Evolutionary conservation across 2,888 invertebrate species (phyloP), one percentile per base, ranked within the genome.

Genomic region (Steinernema scapterisci): DNA sequence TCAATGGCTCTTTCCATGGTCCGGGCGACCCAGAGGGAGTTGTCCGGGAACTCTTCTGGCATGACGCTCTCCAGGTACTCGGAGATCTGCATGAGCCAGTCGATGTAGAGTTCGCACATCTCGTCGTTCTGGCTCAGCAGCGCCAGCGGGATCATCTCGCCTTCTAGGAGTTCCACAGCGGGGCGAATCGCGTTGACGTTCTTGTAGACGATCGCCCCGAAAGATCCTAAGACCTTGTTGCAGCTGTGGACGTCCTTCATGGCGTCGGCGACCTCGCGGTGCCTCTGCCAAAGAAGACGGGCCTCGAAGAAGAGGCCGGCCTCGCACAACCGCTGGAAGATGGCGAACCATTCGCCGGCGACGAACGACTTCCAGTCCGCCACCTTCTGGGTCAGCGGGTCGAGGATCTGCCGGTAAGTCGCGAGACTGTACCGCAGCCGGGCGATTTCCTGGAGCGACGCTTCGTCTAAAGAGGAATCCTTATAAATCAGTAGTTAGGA

Each of bases 1-100:
- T 25, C 25, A 13, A 54, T 54, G 13, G 54, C 54, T 23, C 54
- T 2, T 11, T 19, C 13, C 54, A 54, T 19, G 13, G 54, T 23
- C 54, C 21, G 23, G 25, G 21, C 23, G 23, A 54, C 54, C 54
- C 54, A 54, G 54, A 54, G 54, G 1, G 54, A 54, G 21, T 54
- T 54, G 11, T 19, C 23, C 11, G 54, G 54, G 25, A 54, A 54
- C 16, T 25, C 21, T 2, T 54, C 25, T 5, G 54, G 23, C 23
- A 19, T 2, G 2, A 21, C 54, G 1, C 13, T 25, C 25, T 54
- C 54, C 54, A 54, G 13, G 23, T 25, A 5, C 13, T 25, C 25
- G 13, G 54, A 9, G 25, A 54, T 54, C 11, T 21, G 21, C 21
- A 54, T 23, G 21, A 54, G 3, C 54, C 54, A 54, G 1, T 54